Conservation (phyloP, 2,888 invertebrate genomes). For the Axea sp. region DNA sequence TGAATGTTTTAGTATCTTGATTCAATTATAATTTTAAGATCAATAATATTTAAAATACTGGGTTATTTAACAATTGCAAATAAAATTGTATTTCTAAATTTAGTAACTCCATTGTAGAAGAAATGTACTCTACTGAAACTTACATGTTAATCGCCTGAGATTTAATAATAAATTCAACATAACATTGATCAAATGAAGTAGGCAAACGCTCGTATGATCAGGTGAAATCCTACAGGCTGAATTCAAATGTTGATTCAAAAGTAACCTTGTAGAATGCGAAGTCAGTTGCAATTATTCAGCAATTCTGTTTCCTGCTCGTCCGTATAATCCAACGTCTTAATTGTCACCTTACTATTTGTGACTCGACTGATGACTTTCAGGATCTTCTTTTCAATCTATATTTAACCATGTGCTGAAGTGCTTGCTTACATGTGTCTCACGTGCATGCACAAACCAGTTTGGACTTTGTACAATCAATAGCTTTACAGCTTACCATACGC, state of each 20-base stretch:
- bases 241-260: slow-evolving; percentile 8
- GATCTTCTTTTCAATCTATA: slow-evolving; percentile 58
- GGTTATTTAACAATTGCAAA: no score
- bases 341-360: slow-evolving; percentile 50
- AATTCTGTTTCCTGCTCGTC: slow-evolving; percentile 19
- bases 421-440: slow-evolving; percentile 51
- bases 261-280: slow-evolving; percentile 7
- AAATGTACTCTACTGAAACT: no score
- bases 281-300: slow-evolving; percentile 35
- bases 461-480: slow-evolving; percentile 56
- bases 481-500: slow-evolving; percentile 46
- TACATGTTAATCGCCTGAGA: no score
- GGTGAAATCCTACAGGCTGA: neutral
- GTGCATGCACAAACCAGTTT: slow-evolving; percentile 59
- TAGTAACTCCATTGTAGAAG: no score
- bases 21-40: no score
- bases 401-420: slow-evolving; percentile 52
- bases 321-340: slow-evolving; percentile 50
- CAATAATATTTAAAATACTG: no score
- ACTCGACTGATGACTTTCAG: slow-evolving; percentile 56
- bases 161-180: no score
- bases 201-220: neutral
- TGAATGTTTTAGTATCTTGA: no score
- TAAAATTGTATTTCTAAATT: no score
- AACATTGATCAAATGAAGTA: no score